Evolutionary conservation across 2,113 vertebrate species (phyloP).

Genomic region (Festucalex cinctus): DNA sequence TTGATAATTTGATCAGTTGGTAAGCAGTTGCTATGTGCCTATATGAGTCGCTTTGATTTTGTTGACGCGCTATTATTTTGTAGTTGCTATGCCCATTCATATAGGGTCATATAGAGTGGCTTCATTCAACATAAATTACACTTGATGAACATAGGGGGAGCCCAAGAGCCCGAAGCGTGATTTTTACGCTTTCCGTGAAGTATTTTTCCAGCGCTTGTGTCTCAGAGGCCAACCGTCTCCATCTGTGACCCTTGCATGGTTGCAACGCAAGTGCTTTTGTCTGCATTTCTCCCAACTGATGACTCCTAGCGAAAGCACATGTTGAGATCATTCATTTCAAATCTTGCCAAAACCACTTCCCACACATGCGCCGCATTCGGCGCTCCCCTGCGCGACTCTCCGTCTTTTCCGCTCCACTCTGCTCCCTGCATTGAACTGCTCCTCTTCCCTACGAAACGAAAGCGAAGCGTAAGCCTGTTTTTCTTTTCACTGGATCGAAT

Average conservation of each 20-base stretch:
- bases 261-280: slow-evolving; percentile 64
- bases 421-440: slow-evolving; percentile 10
- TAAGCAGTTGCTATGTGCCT: too few species aligned
- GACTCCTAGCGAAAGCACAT: slow-evolving; percentile 70
- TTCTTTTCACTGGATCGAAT: slow-evolving; percentile 54
- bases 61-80: too few species aligned
- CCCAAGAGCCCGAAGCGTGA: slow-evolving; percentile 20
- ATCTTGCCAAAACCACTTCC: slow-evolving; percentile 72
- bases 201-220: slow-evolving; percentile 53
- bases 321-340: slow-evolving; percentile 76
- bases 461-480: slow-evolving; percentile 50
- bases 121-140: neutral
- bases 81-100: too few species aligned
- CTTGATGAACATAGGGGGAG: neutral
- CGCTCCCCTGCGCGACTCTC: slow-evolving; percentile 22
- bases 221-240: slow-evolving; percentile 51
- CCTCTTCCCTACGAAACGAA: slow-evolving; percentile 12
- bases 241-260: slow-evolving; percentile 60
- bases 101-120: neutral
- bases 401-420: slow-evolving; percentile 19
- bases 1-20: too few species aligned
- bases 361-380: slow-evolving; percentile 68
- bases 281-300: slow-evolving; percentile 69
- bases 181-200: slow-evolving; percentile 25
- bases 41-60: too few species aligned